Percentiles rank a stretch among this genome's conserved stretches.
Conservation (phyloP, 2,797 vertebrate species). For the Coendou prehensilis region DNA sequence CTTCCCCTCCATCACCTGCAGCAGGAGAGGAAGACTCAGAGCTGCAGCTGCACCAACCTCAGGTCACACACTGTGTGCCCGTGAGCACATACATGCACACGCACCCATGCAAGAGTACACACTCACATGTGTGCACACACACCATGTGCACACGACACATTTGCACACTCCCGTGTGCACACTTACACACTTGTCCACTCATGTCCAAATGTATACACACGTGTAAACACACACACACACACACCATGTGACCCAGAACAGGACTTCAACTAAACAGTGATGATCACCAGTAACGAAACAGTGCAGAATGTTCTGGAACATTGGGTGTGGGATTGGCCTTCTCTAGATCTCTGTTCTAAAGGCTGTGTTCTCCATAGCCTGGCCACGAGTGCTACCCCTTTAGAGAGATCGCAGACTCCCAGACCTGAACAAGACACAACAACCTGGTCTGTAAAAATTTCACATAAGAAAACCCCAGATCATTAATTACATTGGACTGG, state of each 20-base stretch:
- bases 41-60: neutral
- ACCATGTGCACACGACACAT: no score
- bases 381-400: neutral
- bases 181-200: neutral
- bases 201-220: accelerated
- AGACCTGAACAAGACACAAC: accelerated
- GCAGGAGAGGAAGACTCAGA: no score
- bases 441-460: neutral
- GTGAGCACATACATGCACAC: neutral
- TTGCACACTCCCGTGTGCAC: neutral
- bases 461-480: neutral
- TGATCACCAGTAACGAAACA: accelerated
- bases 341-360: neutral
- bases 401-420: accelerated
- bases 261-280: accelerated
- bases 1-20: neutral
- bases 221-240: neutral
- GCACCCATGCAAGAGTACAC: neutral
- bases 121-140: neutral
- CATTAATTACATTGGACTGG: accelerated
- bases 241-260: neutral
- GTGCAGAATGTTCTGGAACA: neutral
- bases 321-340: accelerated
- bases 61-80: neutral
- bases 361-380: neutral